Percentiles rank a stretch among this genome's conserved stretches.
These are phyloP conservation scores for Epinotia ramella DNA, from an alignment of 2,888 invertebrate species.

Conservation along the genomic window DNA sequence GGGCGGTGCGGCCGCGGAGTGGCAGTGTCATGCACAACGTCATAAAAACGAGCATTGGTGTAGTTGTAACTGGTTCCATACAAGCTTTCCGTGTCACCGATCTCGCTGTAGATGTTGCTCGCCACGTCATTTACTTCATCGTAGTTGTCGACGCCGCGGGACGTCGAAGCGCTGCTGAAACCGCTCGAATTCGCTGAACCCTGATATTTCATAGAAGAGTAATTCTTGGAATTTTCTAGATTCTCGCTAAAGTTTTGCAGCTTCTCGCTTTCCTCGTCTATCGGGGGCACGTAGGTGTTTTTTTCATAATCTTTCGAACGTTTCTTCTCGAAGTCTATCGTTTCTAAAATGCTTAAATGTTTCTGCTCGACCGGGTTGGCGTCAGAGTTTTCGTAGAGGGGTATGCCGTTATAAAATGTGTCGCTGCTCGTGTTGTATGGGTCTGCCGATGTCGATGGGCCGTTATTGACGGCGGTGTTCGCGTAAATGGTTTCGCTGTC, in stretches of 20 bases:
- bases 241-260: slow-evolving; percentile 74
- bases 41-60: slow-evolving; percentile 68
- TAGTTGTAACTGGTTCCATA: slow-evolving; percentile 58
- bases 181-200: slow-evolving; percentile 61
- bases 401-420: slow-evolving; percentile 66
- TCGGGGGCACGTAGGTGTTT: slow-evolving; percentile 77
- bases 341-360: slow-evolving; percentile 67
- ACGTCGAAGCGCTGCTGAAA: slow-evolving; percentile 56
- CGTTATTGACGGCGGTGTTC: slow-evolving; percentile 57
- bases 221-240: slow-evolving; percentile 77
- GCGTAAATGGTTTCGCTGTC: slow-evolving; percentile 71
- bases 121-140: slow-evolving; percentile 75
- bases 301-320: slow-evolving; percentile 76
- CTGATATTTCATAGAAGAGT: slow-evolving; percentile 76
- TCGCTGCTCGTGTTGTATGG: slow-evolving; percentile 50
- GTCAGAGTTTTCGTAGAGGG: slow-evolving; percentile 72
- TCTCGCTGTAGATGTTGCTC: slow-evolving; percentile 76
- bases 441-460: slow-evolving; percentile 57
- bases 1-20: slow-evolving; percentile 85
- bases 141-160: slow-evolving; percentile 59
- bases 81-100: slow-evolving; percentile 58
- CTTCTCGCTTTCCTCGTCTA: slow-evolving; percentile 73
- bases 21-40: slow-evolving; percentile 74
- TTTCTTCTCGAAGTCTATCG: slow-evolving; percentile 72
- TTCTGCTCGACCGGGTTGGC: slow-evolving; percentile 69